Conservation (phyloP, 2,113 vertebrate genomes). For the Gnathonemus longibarbis region DNA sequence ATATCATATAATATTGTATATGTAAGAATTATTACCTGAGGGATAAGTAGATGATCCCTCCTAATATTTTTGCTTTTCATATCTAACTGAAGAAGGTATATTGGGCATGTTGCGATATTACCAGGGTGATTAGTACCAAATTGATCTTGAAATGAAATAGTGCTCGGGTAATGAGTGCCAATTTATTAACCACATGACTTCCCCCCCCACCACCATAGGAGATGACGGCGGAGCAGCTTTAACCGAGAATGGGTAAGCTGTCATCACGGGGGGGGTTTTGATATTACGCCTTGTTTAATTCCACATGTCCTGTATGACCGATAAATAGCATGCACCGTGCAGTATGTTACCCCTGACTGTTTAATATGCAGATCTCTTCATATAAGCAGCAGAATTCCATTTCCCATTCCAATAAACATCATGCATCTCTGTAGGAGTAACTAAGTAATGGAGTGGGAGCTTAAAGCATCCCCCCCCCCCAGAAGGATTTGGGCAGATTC, state of each 20-base stretch:
- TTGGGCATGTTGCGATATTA: neutral
- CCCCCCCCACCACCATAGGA: conserved; percentile 33
- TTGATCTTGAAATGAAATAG: neutral
- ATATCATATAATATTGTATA: neutral
- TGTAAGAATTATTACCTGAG: neutral
- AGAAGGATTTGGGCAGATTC: neutral
- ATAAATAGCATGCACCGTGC: neutral
- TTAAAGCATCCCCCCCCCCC: neutral
- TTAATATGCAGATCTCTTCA: neutral
- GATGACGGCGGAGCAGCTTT: conserved; percentile 43
- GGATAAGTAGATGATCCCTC: neutral
- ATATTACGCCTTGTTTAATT: neutral
- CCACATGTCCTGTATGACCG: neutral
- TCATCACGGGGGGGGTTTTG: neutral
- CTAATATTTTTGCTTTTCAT: neutral
- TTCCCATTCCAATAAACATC: neutral
- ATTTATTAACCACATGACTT: conserved; percentile 6
- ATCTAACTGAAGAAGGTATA: neutral
- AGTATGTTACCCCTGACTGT: neutral
- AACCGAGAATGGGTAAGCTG: conserved; percentile 63
- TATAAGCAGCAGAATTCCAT: neutral
- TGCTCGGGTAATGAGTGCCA: neutral
- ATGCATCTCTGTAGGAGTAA: neutral
- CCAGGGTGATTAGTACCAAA: neutral
- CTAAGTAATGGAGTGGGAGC: neutral